Conservation (phyloP, 2,888 invertebrate species). For the Oscheius myriophilus region DNA sequence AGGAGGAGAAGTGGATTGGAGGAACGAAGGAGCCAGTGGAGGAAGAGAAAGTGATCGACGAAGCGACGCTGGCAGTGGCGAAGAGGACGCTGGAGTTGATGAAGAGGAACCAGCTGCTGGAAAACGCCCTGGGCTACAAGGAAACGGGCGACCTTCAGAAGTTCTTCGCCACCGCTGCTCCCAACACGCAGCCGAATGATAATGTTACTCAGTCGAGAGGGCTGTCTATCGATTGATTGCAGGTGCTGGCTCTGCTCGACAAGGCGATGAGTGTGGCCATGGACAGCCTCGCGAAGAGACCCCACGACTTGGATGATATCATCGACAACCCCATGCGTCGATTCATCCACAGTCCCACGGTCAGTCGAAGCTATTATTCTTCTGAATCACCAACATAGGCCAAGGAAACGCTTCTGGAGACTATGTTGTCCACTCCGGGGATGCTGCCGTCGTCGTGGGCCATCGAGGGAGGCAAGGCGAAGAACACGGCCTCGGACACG, state of each 20-base stretch:
- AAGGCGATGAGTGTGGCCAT: constrained; percentile 16
- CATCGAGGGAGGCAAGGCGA: neutral
- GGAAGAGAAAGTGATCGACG: neutral
- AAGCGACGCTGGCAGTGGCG: neutral
- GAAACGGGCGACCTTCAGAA: neutral
- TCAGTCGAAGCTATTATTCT: too few species aligned
- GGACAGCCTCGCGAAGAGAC: constrained; percentile 8
- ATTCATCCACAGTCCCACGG: constrained; percentile 3
- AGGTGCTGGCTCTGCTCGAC: constrained; percentile 22
- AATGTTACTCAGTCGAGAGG: neutral
- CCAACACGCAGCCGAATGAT: neutral
- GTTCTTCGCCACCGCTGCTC: constrained; percentile 2
- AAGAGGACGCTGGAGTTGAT: constrained; percentile 11
- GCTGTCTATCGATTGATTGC: too few species aligned
- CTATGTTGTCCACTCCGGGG: constrained; percentile 1
- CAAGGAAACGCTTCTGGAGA: constrained; percentile 4
- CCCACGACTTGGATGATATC: constrained; percentile 22
- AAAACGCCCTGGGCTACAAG: constrained; percentile 9
- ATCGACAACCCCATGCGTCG: constrained; percentile 20
- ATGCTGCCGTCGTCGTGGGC: constrained; percentile 12
- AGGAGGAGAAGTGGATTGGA: neutral
- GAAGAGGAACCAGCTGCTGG: constrained; percentile 25
- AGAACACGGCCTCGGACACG: neutral
- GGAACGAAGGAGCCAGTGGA: neutral
- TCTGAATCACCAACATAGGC: neutral